Conservation (phyloP, 2,113 vertebrate genomes). For the Nothoprocta perdicaria region DNA sequence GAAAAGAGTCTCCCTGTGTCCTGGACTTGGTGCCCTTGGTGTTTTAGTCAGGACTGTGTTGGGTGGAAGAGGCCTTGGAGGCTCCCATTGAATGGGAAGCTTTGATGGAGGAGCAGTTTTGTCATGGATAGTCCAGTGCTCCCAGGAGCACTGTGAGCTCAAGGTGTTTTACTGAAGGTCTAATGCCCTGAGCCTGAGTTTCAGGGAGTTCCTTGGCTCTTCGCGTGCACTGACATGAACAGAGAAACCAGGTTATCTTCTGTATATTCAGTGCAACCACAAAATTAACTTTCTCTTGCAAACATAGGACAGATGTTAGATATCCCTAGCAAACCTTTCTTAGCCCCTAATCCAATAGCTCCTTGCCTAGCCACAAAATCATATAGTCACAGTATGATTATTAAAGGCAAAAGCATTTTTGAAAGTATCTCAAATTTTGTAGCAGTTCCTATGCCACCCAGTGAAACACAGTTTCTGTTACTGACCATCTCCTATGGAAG, state of each 20-base stretch:
- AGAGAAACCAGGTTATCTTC: not conserved
- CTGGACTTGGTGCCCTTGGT: not conserved
- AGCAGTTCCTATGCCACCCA: not conserved
- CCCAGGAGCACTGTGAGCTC: not conserved
- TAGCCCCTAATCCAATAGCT: not conserved
- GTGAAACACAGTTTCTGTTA: not conserved
- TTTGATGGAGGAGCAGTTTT: not conserved
- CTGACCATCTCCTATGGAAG: not conserved
- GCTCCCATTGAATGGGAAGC: too few species aligned
- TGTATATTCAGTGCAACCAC: not conserved
- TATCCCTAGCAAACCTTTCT: not conserved
- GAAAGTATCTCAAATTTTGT: not conserved
- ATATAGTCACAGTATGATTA: too few species aligned
- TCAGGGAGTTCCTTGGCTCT: not conserved
- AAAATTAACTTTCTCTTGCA: not conserved
- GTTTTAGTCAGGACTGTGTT: not conserved
- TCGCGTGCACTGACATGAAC: too few species aligned
- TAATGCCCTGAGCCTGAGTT: not conserved
- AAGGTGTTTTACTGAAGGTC: too few species aligned
- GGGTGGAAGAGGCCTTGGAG: too few species aligned
- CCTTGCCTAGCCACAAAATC: not conserved
- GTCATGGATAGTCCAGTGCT: not conserved
- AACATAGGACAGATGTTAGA: not conserved
- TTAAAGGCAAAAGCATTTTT: not conserved
- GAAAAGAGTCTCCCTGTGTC: too few species aligned